Percentiles rank a stretch among this genome's conserved stretches.
These are phyloP conservation scores for Mantis religiosa DNA, from an alignment of 2,888 invertebrate species.

Conservation along the genomic window DNA sequence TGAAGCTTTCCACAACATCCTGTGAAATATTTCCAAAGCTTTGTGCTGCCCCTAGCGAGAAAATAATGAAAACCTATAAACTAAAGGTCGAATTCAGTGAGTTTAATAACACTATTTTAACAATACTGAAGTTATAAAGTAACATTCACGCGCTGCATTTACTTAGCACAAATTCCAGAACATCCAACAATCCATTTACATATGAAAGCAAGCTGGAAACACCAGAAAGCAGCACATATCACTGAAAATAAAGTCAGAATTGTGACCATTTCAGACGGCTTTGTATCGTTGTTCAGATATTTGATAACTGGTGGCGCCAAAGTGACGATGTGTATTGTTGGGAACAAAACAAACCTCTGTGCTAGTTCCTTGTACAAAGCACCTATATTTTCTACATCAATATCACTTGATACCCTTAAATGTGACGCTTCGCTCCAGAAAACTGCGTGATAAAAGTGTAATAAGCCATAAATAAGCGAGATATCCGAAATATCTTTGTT, in stretches of 20 bases:
- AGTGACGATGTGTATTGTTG: not conserved
- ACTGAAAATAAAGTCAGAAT: not conserved
- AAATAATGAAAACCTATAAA: too few relatives aligned
- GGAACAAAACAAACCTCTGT: not conserved
- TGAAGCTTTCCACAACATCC: too few relatives aligned
- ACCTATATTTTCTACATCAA: not conserved
- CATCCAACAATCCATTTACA: too few relatives aligned
- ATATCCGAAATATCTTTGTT: not conserved
- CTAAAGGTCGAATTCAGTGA: too few relatives aligned
- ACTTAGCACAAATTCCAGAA: too few relatives aligned
- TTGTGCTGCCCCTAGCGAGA: too few relatives aligned
- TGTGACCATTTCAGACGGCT: not conserved
- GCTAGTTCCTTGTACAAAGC: not conserved
- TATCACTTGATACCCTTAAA: not conserved
- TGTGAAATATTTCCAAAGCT: too few relatives aligned
- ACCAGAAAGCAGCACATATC: not conserved
- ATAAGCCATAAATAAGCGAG: not conserved
- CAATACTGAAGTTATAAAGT: too few relatives aligned
- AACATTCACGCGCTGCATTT: too few relatives aligned
- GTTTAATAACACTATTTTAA: too few relatives aligned
- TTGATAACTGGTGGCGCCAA: not conserved
- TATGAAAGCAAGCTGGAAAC: too few relatives aligned
- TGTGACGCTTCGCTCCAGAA: not conserved
- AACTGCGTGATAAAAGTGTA: not conserved
- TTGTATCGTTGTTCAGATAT: not conserved